Base-by-base conservation (phyloP, 2,113 vertebrate species). In the Dryoscopus gambensis region DNA sequence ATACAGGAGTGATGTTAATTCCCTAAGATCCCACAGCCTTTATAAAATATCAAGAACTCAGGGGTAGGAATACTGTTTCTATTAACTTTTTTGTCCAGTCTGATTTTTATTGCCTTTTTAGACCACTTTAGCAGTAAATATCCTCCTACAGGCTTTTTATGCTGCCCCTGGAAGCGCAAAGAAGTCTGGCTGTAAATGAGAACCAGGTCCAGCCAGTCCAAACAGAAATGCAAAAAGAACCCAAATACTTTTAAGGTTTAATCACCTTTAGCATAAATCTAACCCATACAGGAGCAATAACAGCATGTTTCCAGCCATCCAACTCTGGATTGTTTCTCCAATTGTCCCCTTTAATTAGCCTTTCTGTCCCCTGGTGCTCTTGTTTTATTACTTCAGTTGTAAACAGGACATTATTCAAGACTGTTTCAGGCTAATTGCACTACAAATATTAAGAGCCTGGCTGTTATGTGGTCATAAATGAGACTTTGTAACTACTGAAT, bases 361-460 rank as follows among this genome's bases (percentile, higher is more conserved):
- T 69, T 77, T 96, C 50, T 86, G 46, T 97, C 69, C 80, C 94
- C 88, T 81, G 81, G 78, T 96, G 94, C 60, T 94, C 71, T 79
- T 90, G 73, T 78, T 95, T 96, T 94, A 96, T 90, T 96, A 64
- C 89, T 78, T 57, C 56, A 53, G 77, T 82, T 96, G 87, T 93
- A 96, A 96, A 97, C 86, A 97, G 92, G 94, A 81, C 88, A 94
- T 96, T 94, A 96, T 95, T 97, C 79, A 96, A 92, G 88, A 89
- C 67, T 62, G 14, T 85, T 94, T 76, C 60, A 71, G 60, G 64
- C 87, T 97, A 96, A 97, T 95, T 97, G 83, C 49, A 53, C 92
- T 82, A 84, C 84, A 96, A 89, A 96, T 97, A 95, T 96, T 90
- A 91, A 90, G 55, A 94, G 63, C 55, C 49, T 95, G 87, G 78